A percentile compares a stretch with the other conserved stretches of the same genome.
Evolutionary conservation across 2,113 vertebrate genomes (phyloP).

Genomic region (Mirza zaza): DNA sequence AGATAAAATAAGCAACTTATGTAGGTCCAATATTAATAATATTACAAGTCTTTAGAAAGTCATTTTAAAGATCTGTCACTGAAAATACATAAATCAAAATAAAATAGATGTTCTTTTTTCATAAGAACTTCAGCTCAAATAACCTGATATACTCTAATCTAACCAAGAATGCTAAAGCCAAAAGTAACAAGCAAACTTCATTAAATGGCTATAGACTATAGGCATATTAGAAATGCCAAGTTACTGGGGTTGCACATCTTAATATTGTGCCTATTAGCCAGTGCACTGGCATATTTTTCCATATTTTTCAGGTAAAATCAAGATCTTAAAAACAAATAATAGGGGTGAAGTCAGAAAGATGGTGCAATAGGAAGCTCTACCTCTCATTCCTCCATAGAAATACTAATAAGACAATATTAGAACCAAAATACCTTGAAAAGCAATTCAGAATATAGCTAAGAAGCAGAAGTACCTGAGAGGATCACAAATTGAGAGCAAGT

Average conservation of each 20-base stretch:
- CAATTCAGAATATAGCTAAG: background rate
- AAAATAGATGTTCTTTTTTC: constrained; percentile 9
- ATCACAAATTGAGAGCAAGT: background rate
- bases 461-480: background rate
- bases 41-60: background rate
- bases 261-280: background rate
- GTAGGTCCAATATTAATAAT: too few species aligned
- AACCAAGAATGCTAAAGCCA: background rate
- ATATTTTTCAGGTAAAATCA: constrained; percentile 42
- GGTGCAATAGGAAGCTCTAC: background rate
- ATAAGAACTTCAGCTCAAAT: constrained; percentile 39
- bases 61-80: constrained; percentile 25
- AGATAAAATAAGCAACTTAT: too few species aligned
- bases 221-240: background rate
- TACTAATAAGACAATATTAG: background rate
- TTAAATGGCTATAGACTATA: background rate
- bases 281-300: background rate
- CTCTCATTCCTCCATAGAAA: background rate
- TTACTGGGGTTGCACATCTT: background rate
- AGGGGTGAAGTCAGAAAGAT: background rate
- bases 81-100: constrained; percentile 41
- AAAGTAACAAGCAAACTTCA: constrained; percentile 35
- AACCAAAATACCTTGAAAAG: background rate
- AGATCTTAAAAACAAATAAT: constrained; percentile 26
- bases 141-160: constrained; percentile 26